A percentile compares a stretch with the other conserved stretches of the same genome.
phyloP scores from a whole-genome alignment of 1,140 invertebrate species.

The Calephelis virginiensis region DNA sequence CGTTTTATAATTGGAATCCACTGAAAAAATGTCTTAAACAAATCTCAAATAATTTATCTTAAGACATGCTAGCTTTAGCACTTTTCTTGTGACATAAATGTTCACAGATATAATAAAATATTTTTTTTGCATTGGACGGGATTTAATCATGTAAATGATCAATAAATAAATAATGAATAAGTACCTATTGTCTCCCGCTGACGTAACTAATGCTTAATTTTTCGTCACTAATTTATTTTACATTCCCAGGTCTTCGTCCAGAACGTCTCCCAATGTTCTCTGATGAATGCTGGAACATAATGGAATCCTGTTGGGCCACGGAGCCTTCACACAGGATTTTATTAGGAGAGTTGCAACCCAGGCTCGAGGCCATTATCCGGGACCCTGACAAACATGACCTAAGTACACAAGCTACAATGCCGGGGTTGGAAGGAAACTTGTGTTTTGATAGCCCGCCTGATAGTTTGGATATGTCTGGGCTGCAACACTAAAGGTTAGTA shows the following conservation, averaged over 20 bases:
- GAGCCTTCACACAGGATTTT: constrained; percentile 87
- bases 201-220: too few relatives aligned
- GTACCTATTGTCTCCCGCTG: too few relatives aligned
- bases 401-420: background rate
- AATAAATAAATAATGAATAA: too few relatives aligned
- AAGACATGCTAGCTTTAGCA: too few relatives aligned
- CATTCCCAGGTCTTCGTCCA: constrained; percentile 82
- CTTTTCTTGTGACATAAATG: background rate
- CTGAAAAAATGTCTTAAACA: too few relatives aligned
- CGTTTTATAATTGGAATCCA: too few relatives aligned
- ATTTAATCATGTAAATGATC: too few relatives aligned
- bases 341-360: constrained; percentile 86
- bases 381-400: background rate
- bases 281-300: constrained; percentile 90
- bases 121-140: too few relatives aligned
- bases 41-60: too few relatives aligned
- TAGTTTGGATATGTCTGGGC: background rate
- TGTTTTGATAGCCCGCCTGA: background rate
- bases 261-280: constrained; percentile 87
- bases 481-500: background rate
- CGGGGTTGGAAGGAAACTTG: background rate
- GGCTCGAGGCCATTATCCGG: constrained; percentile 75
- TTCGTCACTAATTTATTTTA: too few relatives aligned
- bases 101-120: background rate
- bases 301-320: constrained; percentile 91